Conservation (phyloP, 2,797 vertebrate genomes). For the Gymnoscopelus braueri region DNA sequence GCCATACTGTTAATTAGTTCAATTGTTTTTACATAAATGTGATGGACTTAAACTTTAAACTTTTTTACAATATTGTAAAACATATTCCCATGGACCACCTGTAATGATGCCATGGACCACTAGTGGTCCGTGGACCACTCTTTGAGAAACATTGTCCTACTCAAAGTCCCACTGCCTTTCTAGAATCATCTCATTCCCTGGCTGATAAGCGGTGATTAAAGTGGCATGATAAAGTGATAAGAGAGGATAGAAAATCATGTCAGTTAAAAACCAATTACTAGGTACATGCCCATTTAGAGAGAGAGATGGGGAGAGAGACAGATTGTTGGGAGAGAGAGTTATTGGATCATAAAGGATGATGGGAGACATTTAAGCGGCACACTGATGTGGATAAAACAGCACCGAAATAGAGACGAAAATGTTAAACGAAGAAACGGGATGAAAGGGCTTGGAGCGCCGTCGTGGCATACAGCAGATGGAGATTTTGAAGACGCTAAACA, state of each 20-base stretch:
- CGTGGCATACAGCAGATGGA: too few relatives aligned
- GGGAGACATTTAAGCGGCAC: conserved; percentile 10
- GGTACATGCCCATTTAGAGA: conserved; percentile 52
- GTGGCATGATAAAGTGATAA: conserved; percentile 54
- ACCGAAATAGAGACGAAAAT: background rate
- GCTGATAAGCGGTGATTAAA: conserved; percentile 66
- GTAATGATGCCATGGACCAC: too few relatives aligned
- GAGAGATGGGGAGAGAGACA: conserved; percentile 33
- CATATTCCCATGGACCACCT: too few relatives aligned
- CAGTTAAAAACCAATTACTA: conserved; percentile 68
- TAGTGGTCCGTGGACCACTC: too few relatives aligned
- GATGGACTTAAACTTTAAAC: too few relatives aligned
- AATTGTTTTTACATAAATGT: too few relatives aligned
- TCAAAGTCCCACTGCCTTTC: conserved; percentile 37
- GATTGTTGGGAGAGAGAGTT: conserved; percentile 9
- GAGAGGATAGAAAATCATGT: conserved; percentile 43
- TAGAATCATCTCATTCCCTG: conserved; percentile 35
- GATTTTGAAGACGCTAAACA: too few relatives aligned
- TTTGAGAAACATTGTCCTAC: conserved; percentile 3
- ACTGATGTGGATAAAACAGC: conserved; percentile 1
- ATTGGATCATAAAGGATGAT: conserved; percentile 9
- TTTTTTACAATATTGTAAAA: too few relatives aligned
- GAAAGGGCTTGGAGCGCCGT: too few relatives aligned
- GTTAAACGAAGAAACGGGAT: conserved; percentile 1
- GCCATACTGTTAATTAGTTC: too few relatives aligned